Evolutionary conservation across 2,113 vertebrate genomes (phyloP).

Genomic region (Lota lota): DNA sequence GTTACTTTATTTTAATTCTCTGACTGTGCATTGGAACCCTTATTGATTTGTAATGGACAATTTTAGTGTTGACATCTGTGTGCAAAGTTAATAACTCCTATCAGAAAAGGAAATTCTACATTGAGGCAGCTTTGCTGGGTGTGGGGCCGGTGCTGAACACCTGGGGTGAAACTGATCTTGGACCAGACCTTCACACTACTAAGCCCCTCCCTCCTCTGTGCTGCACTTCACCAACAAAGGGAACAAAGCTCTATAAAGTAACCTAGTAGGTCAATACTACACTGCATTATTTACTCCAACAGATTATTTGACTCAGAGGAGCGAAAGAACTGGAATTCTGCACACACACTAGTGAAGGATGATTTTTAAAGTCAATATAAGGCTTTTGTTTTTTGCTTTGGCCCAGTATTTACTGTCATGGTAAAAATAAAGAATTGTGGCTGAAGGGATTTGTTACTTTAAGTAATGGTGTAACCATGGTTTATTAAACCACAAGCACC

Average conservation of each 20-base stretch:
- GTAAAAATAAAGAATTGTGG: neutral
- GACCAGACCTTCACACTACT: slow-evolving; percentile 14
- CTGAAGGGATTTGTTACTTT: neutral
- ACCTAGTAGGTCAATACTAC: too few relatives aligned
- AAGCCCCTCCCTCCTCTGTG: slow-evolving; percentile 1
- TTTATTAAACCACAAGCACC: slow-evolving; percentile 44
- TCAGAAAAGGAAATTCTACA: too few relatives aligned
- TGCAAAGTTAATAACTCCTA: neutral
- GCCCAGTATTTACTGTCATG: too few relatives aligned
- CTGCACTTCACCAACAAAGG: neutral
- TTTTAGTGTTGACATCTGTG: slow-evolving; percentile 20
- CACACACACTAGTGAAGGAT: too few relatives aligned
- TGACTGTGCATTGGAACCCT: slow-evolving; percentile 12
- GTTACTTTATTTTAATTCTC: slow-evolving; percentile 18
- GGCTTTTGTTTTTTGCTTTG: too few relatives aligned
- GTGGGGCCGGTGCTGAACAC: neutral
- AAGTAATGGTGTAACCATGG: slow-evolving; percentile 34
- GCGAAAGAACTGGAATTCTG: too few relatives aligned
- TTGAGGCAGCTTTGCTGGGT: too few relatives aligned
- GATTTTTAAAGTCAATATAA: too few relatives aligned
- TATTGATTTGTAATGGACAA: slow-evolving; percentile 21
- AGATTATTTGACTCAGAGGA: too few relatives aligned
- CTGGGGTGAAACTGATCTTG: neutral
- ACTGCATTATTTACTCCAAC: too few relatives aligned
- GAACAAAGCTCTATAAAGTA: neutral